Base-by-base conservation (phyloP, 2,113 vertebrate genomes). In the Scartelaos histophorus region DNA sequence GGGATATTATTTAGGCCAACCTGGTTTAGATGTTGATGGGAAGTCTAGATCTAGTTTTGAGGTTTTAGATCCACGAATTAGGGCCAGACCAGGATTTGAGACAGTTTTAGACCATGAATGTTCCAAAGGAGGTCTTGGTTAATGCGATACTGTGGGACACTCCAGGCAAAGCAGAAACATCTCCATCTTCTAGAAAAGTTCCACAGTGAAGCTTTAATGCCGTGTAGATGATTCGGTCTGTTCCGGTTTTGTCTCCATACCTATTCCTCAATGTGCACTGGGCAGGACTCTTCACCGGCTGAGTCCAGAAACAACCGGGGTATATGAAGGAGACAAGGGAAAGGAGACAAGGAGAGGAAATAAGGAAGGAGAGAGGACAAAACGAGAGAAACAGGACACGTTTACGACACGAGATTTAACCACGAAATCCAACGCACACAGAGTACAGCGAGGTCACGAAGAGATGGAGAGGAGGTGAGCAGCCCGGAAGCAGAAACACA, bases 191-290 rank as follows among this genome's bases (percentile, higher is more conserved):
- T 16, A 17, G 13, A 47, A 47, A 47, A 13, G 38, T 10, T 10
- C 7, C 38, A 9, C 38, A 10, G 38, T 10, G 46, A 13, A 51
- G 15, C 15, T 19, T 51, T 51, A 51, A 51, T 19, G 6, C 0
- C 15, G 51, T 53, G 51, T 2, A 9, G 51, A 21, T 54, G 0
- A 10, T 21, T 54, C 9, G 1, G 51, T n/a, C n/a, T 10, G 19
- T 54, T 54, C 51, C 9, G n/a, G 19, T 54, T 54, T 21, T 7
- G 56, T 77, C 78, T 84, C 83, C 95, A 90, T 95, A 97, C 96
- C 96, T 97, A 98, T 92, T 98, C 95, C 84, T 98, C 96, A 96
- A 95, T 95, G 94, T 94, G 92, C 93, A 97, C 94, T 88, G 97
- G 97, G 93, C 96, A 98, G 93, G 96, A 95, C 88, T 97, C 95